These are phyloP conservation scores for Crocidura indochinensis DNA, from an alignment of 2,797 vertebrate species.

Conservation along the genomic window DNA sequence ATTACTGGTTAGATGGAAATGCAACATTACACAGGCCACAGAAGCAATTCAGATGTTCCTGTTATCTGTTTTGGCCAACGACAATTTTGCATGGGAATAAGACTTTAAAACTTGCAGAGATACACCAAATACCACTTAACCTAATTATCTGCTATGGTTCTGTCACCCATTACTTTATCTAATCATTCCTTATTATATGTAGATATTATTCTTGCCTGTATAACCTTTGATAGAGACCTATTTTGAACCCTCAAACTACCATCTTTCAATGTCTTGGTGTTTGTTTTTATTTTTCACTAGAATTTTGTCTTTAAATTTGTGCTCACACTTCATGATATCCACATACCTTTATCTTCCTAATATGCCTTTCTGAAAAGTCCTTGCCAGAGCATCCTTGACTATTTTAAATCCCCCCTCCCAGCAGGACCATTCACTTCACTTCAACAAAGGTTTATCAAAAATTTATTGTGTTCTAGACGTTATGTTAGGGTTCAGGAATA, in stretches of 20 bases:
- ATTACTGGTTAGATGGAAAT: slow-evolving; percentile 42
- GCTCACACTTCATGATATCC: not conserved
- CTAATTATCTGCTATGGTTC: slow-evolving; percentile 55
- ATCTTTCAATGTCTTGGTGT: slow-evolving; percentile 19
- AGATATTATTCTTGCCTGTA: slow-evolving; percentile 52
- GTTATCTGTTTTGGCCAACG: slow-evolving; percentile 56
- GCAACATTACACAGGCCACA: slow-evolving; percentile 69
- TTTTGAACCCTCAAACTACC: not conserved
- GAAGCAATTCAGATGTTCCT: slow-evolving; percentile 68
- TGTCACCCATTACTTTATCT: slow-evolving; percentile 57
- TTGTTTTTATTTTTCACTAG: slow-evolving; percentile 13
- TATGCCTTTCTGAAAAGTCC: slow-evolving; percentile 1
- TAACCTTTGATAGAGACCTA: slow-evolving; percentile 52
- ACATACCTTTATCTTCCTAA: not conserved
- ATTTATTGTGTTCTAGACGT: not conserved
- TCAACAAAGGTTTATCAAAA: slow-evolving; percentile 42
- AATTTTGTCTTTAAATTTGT: not conserved
- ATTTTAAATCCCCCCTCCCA: not conserved
- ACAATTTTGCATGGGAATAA: slow-evolving; percentile 60
- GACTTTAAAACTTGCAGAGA: slow-evolving; percentile 75
- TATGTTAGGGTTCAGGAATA: slow-evolving; percentile 4
- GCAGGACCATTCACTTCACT: not conserved
- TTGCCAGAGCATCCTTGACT: slow-evolving; percentile 30
- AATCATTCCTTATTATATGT: slow-evolving; percentile 28
- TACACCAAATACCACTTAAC: slow-evolving; percentile 69